Conservation (phyloP, 2,113 vertebrate species). For the Tragelaphus strepsiceros region DNA sequence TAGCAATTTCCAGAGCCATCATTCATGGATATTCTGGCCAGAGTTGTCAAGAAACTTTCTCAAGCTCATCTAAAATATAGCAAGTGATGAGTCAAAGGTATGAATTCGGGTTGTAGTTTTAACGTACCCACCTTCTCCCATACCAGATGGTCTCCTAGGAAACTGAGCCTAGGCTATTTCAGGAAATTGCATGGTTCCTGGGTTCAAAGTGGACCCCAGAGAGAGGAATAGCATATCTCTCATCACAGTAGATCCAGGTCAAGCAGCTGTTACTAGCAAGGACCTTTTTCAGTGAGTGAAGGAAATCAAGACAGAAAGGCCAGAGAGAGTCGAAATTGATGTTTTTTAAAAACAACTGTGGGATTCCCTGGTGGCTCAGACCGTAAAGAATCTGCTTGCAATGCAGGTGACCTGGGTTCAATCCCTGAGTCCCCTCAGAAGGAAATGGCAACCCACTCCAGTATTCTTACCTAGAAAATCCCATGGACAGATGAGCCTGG, state of each 20-base stretch:
- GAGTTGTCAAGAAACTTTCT: not conserved
- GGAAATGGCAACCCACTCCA: not conserved
- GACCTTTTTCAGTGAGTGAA: not conserved
- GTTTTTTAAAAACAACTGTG: not conserved
- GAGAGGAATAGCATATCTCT: not conserved
- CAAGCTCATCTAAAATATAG: not conserved
- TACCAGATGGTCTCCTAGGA: not conserved
- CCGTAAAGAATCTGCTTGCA: not conserved
- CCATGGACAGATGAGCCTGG: not conserved
- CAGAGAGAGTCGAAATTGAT: not conserved
- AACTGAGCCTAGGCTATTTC: not conserved
- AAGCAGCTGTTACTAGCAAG: not conserved
- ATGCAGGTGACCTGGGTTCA: not conserved
- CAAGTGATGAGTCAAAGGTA: not conserved
- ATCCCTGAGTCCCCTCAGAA: not conserved
- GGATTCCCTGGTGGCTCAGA: not conserved
- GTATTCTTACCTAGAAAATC: not conserved
- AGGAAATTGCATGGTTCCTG: not conserved
- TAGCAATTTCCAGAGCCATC: not conserved
- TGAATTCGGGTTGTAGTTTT: not conserved
- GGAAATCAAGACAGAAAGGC: not conserved
- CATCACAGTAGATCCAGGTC: not conserved
- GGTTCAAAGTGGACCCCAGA: not conserved
- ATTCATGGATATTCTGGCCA: not conserved
- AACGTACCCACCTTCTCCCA: not conserved